phyloP scores from a whole-genome alignment of 2,797 vertebrate species.

The Microchirus variegatus region DNA sequence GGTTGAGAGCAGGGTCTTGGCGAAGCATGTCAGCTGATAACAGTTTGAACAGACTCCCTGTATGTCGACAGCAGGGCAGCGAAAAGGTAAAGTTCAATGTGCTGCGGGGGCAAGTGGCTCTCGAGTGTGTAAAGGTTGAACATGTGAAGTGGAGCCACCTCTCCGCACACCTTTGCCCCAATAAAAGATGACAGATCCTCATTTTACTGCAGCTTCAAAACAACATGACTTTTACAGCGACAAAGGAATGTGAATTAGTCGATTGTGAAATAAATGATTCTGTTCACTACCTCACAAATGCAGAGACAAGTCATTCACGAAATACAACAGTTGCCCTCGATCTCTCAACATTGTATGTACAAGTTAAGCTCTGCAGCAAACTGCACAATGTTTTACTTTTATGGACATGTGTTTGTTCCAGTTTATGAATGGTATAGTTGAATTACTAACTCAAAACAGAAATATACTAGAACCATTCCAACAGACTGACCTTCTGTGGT shows the following conservation, averaged over 20 bases:
- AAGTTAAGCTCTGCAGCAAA: slow-evolving; percentile 6
- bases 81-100: slow-evolving; percentile 55
- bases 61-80: slow-evolving; percentile 12
- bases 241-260: not conserved
- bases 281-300: slow-evolving; percentile 3
- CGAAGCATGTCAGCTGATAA: slow-evolving; percentile 42
- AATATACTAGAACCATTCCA: slow-evolving; percentile 7
- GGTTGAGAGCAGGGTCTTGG: slow-evolving; percentile 26
- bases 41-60: slow-evolving; percentile 31
- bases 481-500: slow-evolving; percentile 11
- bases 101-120: slow-evolving; percentile 54
- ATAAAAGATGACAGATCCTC: slow-evolving; percentile 27
- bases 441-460: slow-evolving; percentile 17
- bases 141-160: slow-evolving; percentile 62
- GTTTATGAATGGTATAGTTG: not conserved
- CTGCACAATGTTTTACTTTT: not conserved
- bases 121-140: slow-evolving; percentile 54
- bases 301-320: slow-evolving; percentile 9
- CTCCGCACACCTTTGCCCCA: slow-evolving; percentile 9
- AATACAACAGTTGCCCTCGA: slow-evolving; percentile 24
- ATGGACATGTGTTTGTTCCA: not conserved
- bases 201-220: not conserved
- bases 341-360: slow-evolving; percentile 18
- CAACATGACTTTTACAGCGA: slow-evolving; percentile 18
- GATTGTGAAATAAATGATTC: slow-evolving; percentile 25